phyloP scores from a whole-genome alignment of 2,888 invertebrate species.

The Campoplex capitator region DNA sequence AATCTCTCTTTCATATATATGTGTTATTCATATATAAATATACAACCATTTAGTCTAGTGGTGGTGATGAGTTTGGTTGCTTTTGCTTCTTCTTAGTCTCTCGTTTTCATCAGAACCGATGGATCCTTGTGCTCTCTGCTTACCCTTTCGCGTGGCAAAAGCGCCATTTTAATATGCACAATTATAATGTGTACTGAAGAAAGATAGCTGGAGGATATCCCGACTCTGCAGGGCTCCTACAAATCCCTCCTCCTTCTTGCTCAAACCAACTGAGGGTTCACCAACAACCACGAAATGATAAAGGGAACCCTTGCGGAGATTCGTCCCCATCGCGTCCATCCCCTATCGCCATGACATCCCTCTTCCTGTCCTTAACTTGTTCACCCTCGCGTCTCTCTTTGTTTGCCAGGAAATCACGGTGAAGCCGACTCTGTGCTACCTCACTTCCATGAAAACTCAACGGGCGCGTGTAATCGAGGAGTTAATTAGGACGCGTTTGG shows the following conservation, averaged over 20 bases:
- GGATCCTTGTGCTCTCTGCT: constrained; percentile 66
- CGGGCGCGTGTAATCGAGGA: constrained; percentile 81
- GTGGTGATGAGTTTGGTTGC: constrained; percentile 20
- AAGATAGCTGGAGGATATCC: constrained; percentile 39
- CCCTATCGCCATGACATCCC: constrained; percentile 56
- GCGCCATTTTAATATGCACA: constrained; percentile 85
- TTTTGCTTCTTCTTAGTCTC: constrained; percentile 16
- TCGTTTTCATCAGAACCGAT: constrained; percentile 44
- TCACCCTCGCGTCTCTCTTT: constrained; percentile 75
- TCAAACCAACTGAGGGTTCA: constrained; percentile 26
- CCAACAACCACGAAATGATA: constrained; percentile 62
- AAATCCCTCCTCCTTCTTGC: constrained; percentile 47
- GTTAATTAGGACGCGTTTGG: constrained; percentile 83
- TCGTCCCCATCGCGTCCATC: constrained; percentile 41
- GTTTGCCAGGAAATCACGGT: constrained; percentile 79
- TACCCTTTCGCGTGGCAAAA: constrained; percentile 66
- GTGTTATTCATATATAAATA: constrained; percentile 32
- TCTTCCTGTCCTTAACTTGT: constrained; percentile 52
- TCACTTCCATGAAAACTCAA: constrained; percentile 40
- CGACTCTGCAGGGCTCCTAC: constrained; percentile 22
- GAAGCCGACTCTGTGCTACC: constrained; percentile 68
- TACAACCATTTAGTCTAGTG: not conserved
- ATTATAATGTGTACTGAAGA: constrained; percentile 83
- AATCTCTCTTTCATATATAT: constrained; percentile 37
- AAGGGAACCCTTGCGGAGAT: constrained; percentile 38